Base-by-base conservation (phyloP, 2,797 vertebrate genomes). In the Scolopax rusticola region DNA sequence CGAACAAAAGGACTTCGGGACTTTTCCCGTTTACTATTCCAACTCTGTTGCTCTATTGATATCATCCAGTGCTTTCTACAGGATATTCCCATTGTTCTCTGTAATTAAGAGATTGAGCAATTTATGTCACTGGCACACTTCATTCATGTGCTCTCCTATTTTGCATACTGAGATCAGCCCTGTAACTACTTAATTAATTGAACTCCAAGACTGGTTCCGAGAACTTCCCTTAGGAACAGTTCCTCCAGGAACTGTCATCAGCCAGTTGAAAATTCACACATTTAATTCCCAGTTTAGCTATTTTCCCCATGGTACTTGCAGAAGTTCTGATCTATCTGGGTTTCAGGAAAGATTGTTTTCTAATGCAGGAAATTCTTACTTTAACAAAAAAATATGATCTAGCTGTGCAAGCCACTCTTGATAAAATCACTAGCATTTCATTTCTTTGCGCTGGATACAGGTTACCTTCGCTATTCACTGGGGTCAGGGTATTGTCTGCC, bases 311-410 rank as follows among this genome's bases (percentile, higher is more conserved):
- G 20, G 36, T 59, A n/a, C 23, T 70, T 88, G 48, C 6, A 50
- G 36, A 21, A 57, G 25, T 24, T 84, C 38, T 71, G 38, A n/a
- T 41, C 45, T 56, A 15, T 86, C 57, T 84, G 20, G 4, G 6
- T 75, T 86, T 89, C 77, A 84, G 84, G 38, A 93, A 88, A 89
- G 33, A 6, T 64, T 75, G 19, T 47, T 92, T 95, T 81, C 85
- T 69, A 54, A 93, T 84, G 53, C 69, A 86, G 89, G 84, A 95
- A 96, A 87, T 90, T 63, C 38, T 53, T 12, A 2, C 48, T 78
- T 89, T 73, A 86, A 50, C 53, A 89, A 80, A 75, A 23, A 86
- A 86, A 57, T 50, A 38, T 17, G 75, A 86, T 76, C 77, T 87
- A 33, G 30, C 16, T 57, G 23, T 13, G 40, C 41, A 84, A 86